A percentile compares a stretch with the other conserved stretches of the same genome.
Evolutionary conservation across 2,797 vertebrate genomes (phyloP).

Genomic region (Sebastes paucispinis): DNA sequence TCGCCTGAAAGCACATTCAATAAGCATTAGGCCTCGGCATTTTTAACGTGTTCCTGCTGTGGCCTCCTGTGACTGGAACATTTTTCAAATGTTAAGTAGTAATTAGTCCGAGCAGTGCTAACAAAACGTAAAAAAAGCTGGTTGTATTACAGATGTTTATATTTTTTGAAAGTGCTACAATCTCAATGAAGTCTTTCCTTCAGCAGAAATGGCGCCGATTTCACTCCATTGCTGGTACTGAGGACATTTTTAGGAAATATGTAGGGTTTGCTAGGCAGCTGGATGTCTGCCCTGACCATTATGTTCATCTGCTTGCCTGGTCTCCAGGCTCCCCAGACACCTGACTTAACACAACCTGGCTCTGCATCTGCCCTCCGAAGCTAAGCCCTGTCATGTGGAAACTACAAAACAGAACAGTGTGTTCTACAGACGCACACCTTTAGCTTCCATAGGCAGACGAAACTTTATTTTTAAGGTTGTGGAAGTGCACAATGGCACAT

Average conservation of each 20-base stretch:
- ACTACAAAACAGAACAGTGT: conserved; percentile 16
- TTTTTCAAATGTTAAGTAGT: too few species aligned
- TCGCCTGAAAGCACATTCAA: too few species aligned
- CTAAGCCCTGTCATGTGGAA: background rate
- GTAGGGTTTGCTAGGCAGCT: conserved; percentile 7
- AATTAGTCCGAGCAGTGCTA: too few species aligned
- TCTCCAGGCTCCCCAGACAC: conserved; percentile 31
- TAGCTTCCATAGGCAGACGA: background rate
- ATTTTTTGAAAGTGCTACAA: background rate
- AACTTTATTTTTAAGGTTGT: background rate
- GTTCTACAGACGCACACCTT: conserved; percentile 5
- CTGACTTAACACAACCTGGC: conserved; percentile 27
- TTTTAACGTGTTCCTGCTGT: too few species aligned
- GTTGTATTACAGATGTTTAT: background rate
- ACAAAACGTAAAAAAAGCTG: too few species aligned
- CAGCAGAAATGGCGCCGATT: background rate
- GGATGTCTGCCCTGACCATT: conserved; percentile 8
- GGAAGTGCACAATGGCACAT: conserved; percentile 18
- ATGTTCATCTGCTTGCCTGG: conserved; percentile 9
- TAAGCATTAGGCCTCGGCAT: fast-evolving
- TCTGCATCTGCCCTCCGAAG: conserved; percentile 1
- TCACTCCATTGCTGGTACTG: background rate
- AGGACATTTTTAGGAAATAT: background rate
- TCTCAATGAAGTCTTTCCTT: background rate
- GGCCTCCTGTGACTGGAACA: too few species aligned